Conservation (phyloP, 2,113 vertebrate genomes). For the Epinephelus cyanopodus region DNA sequence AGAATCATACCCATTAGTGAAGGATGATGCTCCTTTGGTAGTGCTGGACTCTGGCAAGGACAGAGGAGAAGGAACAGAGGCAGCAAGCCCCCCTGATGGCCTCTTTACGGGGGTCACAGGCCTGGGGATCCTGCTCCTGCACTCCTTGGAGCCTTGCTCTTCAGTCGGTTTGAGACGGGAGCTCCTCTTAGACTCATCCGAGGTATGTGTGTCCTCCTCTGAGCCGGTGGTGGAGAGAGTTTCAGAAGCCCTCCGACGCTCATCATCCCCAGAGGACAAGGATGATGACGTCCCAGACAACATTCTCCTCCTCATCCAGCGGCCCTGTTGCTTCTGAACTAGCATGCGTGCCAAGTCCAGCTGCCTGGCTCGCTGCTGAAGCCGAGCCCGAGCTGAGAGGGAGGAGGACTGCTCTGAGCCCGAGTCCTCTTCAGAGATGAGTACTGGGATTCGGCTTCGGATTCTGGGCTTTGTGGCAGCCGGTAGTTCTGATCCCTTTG, state of each 20-base stretch:
- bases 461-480: slow-evolving; percentile 59
- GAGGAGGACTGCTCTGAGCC: slow-evolving; percentile 89
- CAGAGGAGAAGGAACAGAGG: slow-evolving; percentile 43
- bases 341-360: slow-evolving; percentile 89
- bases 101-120: slow-evolving; percentile 85
- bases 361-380: slow-evolving; percentile 85
- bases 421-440: slow-evolving; percentile 91
- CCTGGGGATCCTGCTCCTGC: slow-evolving; percentile 91
- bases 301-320: slow-evolving; percentile 87
- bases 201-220: slow-evolving; percentile 92
- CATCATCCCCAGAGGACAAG: slow-evolving; percentile 89
- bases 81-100: slow-evolving; percentile 28
- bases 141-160: slow-evolving; percentile 75
- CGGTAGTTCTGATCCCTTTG: not conserved
- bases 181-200: slow-evolving; percentile 86
- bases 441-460: slow-evolving; percentile 92
- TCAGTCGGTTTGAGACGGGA: slow-evolving; percentile 72
- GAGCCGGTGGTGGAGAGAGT: slow-evolving; percentile 91
- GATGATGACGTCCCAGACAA: slow-evolving; percentile 91
- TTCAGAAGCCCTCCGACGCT: slow-evolving; percentile 87
- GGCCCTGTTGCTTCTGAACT: slow-evolving; percentile 91
- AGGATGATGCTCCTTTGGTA: slow-evolving; percentile 64
- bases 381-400: slow-evolving; percentile 76
- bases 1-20: slow-evolving; percentile 61
- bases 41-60: slow-evolving; percentile 33